phyloP scores from a whole-genome alignment of 2,113 vertebrate genomes.

The Tiliqua scincoides region DNA sequence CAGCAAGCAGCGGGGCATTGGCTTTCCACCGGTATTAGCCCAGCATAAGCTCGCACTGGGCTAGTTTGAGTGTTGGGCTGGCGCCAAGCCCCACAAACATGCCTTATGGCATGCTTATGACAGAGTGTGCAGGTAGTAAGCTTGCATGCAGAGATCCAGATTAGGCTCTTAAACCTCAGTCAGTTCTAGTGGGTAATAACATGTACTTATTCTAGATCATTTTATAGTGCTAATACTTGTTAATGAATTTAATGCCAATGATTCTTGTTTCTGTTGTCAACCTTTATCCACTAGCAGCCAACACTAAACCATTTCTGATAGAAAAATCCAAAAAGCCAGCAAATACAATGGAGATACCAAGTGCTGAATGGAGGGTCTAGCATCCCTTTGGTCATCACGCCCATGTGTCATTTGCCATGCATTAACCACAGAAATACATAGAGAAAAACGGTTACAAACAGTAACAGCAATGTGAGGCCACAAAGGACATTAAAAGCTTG shows the following conservation, averaged over 20 bases:
- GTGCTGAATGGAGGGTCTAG: neutral
- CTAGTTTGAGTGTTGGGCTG: too few species aligned
- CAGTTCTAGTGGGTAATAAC: neutral
- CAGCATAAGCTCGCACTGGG: too few species aligned
- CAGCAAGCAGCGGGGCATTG: too few species aligned
- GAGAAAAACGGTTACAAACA: neutral
- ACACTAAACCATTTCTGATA: neutral
- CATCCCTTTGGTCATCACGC: neutral
- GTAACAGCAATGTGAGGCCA: too few species aligned
- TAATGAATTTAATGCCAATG: neutral
- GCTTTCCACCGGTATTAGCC: too few species aligned
- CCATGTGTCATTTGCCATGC: neutral
- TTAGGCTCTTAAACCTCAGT: neutral
- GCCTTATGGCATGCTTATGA: too few species aligned
- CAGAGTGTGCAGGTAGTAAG: too few species aligned
- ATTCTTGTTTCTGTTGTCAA: neutral
- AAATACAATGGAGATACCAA: neutral
- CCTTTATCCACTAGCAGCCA: neutral
- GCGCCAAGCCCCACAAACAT: too few species aligned
- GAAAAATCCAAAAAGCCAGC: neutral
- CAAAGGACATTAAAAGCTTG: neutral
- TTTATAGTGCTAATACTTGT: neutral
- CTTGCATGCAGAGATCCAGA: too few species aligned
- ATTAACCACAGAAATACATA: neutral
- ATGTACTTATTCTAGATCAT: neutral